Base-by-base conservation (phyloP, 2,113 vertebrate species). In the Indri indri region DNA sequence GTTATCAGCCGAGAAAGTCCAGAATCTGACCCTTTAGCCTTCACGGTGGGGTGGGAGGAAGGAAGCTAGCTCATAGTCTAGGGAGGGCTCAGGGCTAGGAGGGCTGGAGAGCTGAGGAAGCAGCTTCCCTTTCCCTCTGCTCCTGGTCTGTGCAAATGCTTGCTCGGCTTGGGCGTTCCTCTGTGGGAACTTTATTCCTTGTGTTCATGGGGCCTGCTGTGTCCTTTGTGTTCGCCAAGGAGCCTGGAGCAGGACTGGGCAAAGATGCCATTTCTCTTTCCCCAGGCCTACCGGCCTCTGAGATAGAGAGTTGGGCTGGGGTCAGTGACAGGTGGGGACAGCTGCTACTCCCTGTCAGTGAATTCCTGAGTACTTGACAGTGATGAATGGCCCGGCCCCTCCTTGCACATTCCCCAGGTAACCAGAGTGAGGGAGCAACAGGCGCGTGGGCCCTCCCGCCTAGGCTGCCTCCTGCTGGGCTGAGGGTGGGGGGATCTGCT, bases 351-450 rank as follows among this genome's bases (percentile, higher is more conserved):
- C 88, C 63, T 18, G 93, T 5, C 66, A 66, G 54, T 3, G 45
- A 91, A 93, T 96, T 93, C 93, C 74, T 83, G 20, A 93, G 57
- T 52, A 30, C 25, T 71, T 83, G 89, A 76, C 73, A 93, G 82
- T 95, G 96, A 97, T 86, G 79, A 61, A 97, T 89, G 68, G 40
- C 47, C 61, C 32, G 4, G 27, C 6, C 34, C 10, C 71, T 96
- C 74, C 92, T 86, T 80, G 45, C 57, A 89, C 74, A 95, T 70
- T 91, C 37, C 57, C 73, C 86, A 94, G 73, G 82, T 97, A 91
- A 97, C 47, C 18, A 93, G 52, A 93, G 85, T 50, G 79, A 91
- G 12, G 71, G 54, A 87, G 47, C 14, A 61, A 96, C 59, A 95
- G 93, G 92, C 90, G 61, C 59, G 6, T 50, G 37, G 57, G 54